Percentiles rank a stretch among this genome's conserved stretches.
phyloP scores from a whole-genome alignment of 2,888 invertebrate species.

The Chrysolina haemoptera region DNA sequence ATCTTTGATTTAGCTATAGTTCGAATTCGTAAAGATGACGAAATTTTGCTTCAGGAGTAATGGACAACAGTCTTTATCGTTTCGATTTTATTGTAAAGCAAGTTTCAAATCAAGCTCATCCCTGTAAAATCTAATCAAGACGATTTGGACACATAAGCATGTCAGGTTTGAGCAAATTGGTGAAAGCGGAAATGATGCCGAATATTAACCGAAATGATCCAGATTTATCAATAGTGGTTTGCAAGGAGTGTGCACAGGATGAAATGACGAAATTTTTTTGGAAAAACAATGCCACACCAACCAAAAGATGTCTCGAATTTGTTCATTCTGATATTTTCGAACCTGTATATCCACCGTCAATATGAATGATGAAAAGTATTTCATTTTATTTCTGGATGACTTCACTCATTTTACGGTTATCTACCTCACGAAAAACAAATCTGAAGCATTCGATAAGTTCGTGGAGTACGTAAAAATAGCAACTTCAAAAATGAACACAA shows the following conservation, averaged over 20 bases:
- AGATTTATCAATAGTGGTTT: not conserved
- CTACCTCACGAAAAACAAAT: too few species aligned
- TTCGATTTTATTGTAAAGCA: slow-evolving; percentile 3
- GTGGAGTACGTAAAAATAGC: too few species aligned
- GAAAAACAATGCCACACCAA: not conserved
- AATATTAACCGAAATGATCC: slow-evolving; percentile 5
- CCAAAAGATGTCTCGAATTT: not conserved
- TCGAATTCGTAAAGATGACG: too few species aligned
- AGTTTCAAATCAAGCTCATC: slow-evolving; percentile 6
- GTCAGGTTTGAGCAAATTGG: slow-evolving; percentile 9
- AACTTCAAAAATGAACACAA: too few species aligned
- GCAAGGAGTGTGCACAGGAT: not conserved
- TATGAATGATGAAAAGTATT: too few species aligned
- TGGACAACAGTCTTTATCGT: slow-evolving; percentile 11
- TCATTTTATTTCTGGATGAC: too few species aligned
- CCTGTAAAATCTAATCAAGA: slow-evolving; percentile 2
- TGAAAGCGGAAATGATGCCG: slow-evolving; percentile 1
- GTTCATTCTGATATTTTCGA: slow-evolving; percentile 9
- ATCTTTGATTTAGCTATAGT: too few species aligned
- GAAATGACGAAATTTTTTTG: not conserved
- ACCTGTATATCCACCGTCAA: not conserved
- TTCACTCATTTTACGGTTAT: too few species aligned
- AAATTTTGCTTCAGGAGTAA: slow-evolving; percentile 1
- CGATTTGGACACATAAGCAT: not conserved
- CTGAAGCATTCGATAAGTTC: too few species aligned